Evolutionary conservation across 2,797 vertebrate species (phyloP), one percentile per base, ranked within the genome.

Genomic region (Lates japonicus): DNA sequence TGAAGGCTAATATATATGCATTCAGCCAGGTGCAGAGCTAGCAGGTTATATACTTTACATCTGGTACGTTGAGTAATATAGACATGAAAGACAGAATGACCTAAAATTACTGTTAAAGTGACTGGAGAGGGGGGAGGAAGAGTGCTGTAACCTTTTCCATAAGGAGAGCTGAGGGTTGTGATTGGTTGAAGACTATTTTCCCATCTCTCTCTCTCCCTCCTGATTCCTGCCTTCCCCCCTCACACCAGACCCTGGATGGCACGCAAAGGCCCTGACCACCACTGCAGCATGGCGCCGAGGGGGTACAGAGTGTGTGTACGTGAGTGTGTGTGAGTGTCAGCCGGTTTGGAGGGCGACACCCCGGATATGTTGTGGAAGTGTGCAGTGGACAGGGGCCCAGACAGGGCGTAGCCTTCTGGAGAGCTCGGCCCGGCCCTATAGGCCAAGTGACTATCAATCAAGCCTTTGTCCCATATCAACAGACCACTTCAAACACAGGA

Each of bases 341-440:
- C 61, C 75, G 74, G 88, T 84, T 86, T 83, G 78, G 72, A 84
- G 83, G 91, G 87, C 48, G 57, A 85, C 92, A 94, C 91, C 93
- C 92, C 90, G 93, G 92, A 95, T 93, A 94, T 95, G 94, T 95
- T 93, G 85, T 94, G 93, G 92, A 94, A 93, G 95, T 95, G 95
- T 95, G 93, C 66, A 89, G 93, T 94, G 94, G 95, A 95, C 94
- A 94, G 90, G 86, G 94, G 94, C 90, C 90, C 95, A 96, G 94
- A 95, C 94, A 94, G 92, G 93, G 95, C 86, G 74, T 95, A 94
- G 95, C 95, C 95, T 76, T 83, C 66, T 80, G 87, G 90, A 94
- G 95, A 95, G 91, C 91, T 82, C 66, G 59, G 74, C 74, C 74
- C 33, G 42, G 87, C 88, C 90, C 86, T 78, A 93, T 94, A 89